Evolutionary conservation across 2,888 invertebrate genomes (phyloP).

Genomic region (Andrena praecox): DNA sequence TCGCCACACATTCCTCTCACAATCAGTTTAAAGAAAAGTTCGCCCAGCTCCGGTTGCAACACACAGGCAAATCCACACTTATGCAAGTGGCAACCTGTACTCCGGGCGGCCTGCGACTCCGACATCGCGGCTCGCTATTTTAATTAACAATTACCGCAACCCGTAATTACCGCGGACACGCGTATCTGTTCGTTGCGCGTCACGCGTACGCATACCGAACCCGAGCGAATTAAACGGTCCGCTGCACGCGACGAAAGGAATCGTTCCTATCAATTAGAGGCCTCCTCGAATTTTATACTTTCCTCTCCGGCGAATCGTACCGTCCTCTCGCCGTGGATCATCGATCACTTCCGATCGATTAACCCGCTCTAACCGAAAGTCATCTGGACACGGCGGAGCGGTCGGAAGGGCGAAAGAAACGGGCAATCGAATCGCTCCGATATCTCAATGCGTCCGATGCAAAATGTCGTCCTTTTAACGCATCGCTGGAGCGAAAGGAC

Average conservation of each 20-base stretch:
- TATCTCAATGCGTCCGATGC: constrained; percentile 65
- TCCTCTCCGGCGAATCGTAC: constrained; percentile 24
- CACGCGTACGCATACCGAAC: background rate
- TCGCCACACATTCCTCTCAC: too few relatives aligned
- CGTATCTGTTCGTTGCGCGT: background rate
- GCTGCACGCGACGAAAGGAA: constrained; percentile 39
- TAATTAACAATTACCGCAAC: constrained; percentile 55
- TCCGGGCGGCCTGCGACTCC: constrained; percentile 1
- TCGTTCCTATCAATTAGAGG: constrained; percentile 29
- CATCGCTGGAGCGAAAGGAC: constrained; percentile 57
- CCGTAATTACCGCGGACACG: constrained; percentile 43
- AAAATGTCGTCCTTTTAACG: constrained; percentile 64
- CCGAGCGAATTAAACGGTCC: constrained; percentile 44
- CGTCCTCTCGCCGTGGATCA: constrained; percentile 42
- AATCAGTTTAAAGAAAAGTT: background rate
- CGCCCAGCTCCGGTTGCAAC: background rate
- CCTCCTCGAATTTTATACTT: constrained; percentile 21
- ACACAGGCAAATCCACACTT: background rate
- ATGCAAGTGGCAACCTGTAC: constrained; percentile 6
- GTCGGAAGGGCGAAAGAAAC: background rate
- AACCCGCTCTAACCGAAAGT: constrained; percentile 58
- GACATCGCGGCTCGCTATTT: constrained; percentile 29
- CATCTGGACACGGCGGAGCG: background rate
- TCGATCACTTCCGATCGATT: constrained; percentile 73
- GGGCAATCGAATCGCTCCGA: constrained; percentile 47